A percentile compares a stretch with the other conserved stretches of the same genome.
phyloP scores from a whole-genome alignment of 2,888 invertebrate genomes.

The Shargacucullia verbasci region DNA sequence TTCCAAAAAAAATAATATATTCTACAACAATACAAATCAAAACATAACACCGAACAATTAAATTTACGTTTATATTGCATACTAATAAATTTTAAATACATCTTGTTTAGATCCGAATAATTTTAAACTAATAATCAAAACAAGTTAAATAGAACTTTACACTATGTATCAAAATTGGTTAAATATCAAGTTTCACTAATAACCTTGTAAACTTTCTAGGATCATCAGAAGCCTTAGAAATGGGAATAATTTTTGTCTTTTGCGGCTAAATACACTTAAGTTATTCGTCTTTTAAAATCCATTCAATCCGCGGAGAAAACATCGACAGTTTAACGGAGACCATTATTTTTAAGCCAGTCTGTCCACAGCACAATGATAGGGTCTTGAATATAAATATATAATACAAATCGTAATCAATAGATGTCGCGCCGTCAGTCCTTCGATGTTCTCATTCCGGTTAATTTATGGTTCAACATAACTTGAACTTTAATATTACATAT shows the following conservation, averaged over 20 bases:
- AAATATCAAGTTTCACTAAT: not conserved
- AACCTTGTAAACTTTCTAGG: not conserved
- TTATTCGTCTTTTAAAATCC: not conserved
- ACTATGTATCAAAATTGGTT: not conserved
- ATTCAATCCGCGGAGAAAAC: not conserved
- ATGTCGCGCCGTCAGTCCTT: not conserved
- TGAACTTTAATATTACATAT: not conserved
- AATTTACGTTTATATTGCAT: constrained; percentile 13
- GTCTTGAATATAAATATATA: too few relatives aligned
- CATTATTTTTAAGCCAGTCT: too few relatives aligned
- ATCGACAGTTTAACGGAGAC: too few relatives aligned
- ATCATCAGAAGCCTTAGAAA: not conserved
- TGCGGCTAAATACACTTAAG: constrained; percentile 5
- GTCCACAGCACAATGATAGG: too few relatives aligned
- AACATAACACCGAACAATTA: constrained; percentile 24
- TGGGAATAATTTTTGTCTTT: constrained; percentile 21
- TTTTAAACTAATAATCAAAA: constrained; percentile 18
- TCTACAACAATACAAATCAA: constrained; percentile 23
- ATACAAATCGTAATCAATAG: too few relatives aligned
- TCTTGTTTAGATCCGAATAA: constrained; percentile 20
- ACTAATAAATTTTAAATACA: constrained; percentile 12
- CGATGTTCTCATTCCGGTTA: not conserved
- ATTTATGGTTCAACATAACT: too few relatives aligned
- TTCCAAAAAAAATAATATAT: constrained; percentile 34
- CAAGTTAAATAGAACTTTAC: constrained; percentile 3